Base-by-base conservation (phyloP, 1,140 invertebrate genomes). In the Drosophila kikkawai region DNA sequence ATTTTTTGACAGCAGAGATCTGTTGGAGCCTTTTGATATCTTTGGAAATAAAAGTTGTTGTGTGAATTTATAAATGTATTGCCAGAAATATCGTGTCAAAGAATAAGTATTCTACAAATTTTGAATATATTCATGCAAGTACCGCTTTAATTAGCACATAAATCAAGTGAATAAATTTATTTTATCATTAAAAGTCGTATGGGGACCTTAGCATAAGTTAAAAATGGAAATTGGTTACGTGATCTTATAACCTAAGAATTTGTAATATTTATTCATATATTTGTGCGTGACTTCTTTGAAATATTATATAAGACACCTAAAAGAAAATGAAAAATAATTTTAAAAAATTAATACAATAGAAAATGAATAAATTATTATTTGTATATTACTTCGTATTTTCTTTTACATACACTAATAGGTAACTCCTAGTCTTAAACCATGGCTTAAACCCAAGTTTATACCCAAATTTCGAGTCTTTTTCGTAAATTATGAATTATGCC, bases 401-500 rank as follows among this genome's bases (percentile, higher is more conserved):
- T 29, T 29, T 29, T 29, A 29, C 7, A 29, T 29, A 29, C 7
- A 29, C 7, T 7, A 7, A 29, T 29, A 7, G 60, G 57, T 61
- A 66, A 13, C 32, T 65, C 3, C 3, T 4, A 17, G 39, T 22
- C 63, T 11, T n/a, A 36, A 13, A 7, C 0, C n/a, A 7, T 29
- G 4, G 1, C 6, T 0, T 7, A 6, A 12, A 29, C 11, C 36
- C 19, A 32, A 12, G 13, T 13, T 41, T n/a, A 29, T 4, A 22
- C 26, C 32, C 0, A 60, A 19, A 17, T 12, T 19, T 12, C 12
- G 13, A 42, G 6, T 15, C 15, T 34, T 55, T 34, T 22, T n/a
- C 9, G 13, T 8, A 29, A 36, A 61, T 61, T 63, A 15, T 65
- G 3, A 42, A 36, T 65, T 42, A 64, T 42, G 61, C 8, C 29